phyloP scores from a whole-genome alignment of 1,140 invertebrate genomes.

The Drosophila chauvacae region DNA sequence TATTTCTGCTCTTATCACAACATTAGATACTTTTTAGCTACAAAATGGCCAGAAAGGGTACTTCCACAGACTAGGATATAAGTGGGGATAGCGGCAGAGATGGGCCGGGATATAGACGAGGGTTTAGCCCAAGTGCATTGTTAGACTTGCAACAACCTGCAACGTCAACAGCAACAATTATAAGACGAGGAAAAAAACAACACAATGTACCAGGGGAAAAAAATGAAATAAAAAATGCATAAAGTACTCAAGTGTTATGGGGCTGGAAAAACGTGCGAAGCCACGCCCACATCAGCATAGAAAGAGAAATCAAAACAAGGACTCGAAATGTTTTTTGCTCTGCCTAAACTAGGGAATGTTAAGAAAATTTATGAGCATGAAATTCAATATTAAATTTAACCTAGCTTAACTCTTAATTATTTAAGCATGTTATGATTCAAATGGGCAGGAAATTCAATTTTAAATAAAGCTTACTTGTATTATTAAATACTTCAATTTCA shows the following conservation, averaged over 20 bases:
- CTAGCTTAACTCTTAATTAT: no score
- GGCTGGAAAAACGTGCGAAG: slow-evolving; percentile 33
- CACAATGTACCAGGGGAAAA: slow-evolving; percentile 35
- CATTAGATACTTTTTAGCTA: slow-evolving; percentile 66
- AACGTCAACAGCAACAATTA: slow-evolving; percentile 56
- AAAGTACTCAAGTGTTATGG: slow-evolving; percentile 64
- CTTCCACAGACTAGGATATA: slow-evolving; percentile 5
- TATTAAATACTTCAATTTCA: background rate
- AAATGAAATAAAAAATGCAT: slow-evolving; percentile 67
- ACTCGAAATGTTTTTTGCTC: slow-evolving; percentile 13
- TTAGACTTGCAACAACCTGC: slow-evolving; percentile 71
- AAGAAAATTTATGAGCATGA: background rate
- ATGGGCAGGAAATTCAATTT: no score
- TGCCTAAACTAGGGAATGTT: background rate
- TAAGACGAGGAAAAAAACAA: slow-evolving; percentile 38
- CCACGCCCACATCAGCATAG: slow-evolving; percentile 9
- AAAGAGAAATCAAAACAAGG: slow-evolving; percentile 2
- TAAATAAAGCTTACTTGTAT: no score
- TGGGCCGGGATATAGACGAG: slow-evolving; percentile 29
- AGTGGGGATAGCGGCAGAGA: slow-evolving; percentile 17
- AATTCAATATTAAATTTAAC: background rate
- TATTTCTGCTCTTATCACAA: slow-evolving; percentile 48
- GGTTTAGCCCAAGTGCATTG: slow-evolving; percentile 65
- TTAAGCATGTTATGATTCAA: no score
- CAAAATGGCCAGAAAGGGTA: slow-evolving; percentile 52